A percentile compares a stretch with the other conserved stretches of the same genome.
Conservation (phyloP, 2,888 invertebrate genomes). For the Pollenia griseotomentosa region DNA sequence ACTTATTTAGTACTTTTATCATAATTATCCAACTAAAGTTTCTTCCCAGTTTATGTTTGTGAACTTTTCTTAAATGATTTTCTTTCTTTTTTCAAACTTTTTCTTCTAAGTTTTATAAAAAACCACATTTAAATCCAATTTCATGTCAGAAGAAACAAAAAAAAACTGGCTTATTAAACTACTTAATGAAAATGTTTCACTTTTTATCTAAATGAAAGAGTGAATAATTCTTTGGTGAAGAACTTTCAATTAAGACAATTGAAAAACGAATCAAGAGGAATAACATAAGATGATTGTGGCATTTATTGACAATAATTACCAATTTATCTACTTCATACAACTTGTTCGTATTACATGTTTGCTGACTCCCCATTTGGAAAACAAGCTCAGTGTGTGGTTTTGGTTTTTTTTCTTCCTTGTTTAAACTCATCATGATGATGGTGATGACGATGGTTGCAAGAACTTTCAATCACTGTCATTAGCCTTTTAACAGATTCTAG, state of each 20-base stretch:
- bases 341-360: conserved; percentile 31
- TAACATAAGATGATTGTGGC: conserved; percentile 44
- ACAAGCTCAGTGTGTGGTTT: conserved; percentile 65
- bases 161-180: background rate
- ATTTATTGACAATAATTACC: conserved; percentile 72
- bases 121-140: background rate
- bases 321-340: conserved; percentile 60
- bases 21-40: no score
- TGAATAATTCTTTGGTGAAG: conserved; percentile 47
- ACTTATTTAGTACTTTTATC: no score
- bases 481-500: conserved; percentile 70
- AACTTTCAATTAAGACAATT: conserved; percentile 71
- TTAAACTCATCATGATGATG: conserved; percentile 42
- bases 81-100: no score
- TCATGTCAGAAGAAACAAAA: background rate
- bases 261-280: conserved; percentile 37
- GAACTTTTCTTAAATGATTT: no score
- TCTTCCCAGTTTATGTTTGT: no score
- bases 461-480: conserved; percentile 74
- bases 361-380: conserved; percentile 13
- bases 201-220: conserved; percentile 48
- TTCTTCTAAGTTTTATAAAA: no score
- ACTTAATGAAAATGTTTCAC: conserved; percentile 47
- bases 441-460: conserved; percentile 53
- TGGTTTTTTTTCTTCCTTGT: conserved; percentile 7